These are phyloP conservation scores for Eurypyga helias DNA, from an alignment of 2,113 vertebrate genomes.

Conservation along the genomic window DNA sequence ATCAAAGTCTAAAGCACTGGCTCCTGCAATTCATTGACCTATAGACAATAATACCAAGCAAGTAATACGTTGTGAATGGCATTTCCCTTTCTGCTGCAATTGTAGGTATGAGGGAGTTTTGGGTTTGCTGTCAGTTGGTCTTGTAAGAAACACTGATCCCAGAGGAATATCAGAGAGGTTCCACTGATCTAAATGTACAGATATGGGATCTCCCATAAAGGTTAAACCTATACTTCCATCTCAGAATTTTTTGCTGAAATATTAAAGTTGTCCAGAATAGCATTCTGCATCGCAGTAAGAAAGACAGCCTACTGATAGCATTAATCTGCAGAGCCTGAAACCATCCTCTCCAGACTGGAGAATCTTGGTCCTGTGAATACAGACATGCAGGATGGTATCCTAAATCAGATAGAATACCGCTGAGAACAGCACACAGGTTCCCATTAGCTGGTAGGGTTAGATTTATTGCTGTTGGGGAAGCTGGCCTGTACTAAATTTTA, in stretches of 20 bases:
- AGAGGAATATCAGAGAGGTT: background rate
- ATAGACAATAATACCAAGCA: background rate
- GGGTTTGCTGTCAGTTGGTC: background rate
- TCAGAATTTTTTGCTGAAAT: background rate
- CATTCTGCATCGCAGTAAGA: background rate
- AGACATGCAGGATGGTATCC: background rate
- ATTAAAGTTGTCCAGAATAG: background rate
- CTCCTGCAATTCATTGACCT: background rate
- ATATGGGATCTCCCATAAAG: background rate
- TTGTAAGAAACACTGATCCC: background rate
- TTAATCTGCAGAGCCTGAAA: background rate
- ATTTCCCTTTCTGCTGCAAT: background rate
- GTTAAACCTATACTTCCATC: background rate
- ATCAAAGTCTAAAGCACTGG: background rate
- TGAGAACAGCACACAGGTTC: background rate
- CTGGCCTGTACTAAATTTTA: background rate
- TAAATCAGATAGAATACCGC: background rate
- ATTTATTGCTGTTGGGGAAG: background rate
- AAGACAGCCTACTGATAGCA: background rate
- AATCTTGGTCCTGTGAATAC: background rate
- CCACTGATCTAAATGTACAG: background rate
- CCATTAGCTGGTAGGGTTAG: background rate
- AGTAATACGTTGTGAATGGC: background rate
- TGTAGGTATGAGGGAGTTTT: background rate
- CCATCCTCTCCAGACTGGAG: background rate